These are phyloP conservation scores for Halocaridina rubra DNA, from an alignment of 2,888 invertebrate species.

Conservation along the genomic window DNA sequence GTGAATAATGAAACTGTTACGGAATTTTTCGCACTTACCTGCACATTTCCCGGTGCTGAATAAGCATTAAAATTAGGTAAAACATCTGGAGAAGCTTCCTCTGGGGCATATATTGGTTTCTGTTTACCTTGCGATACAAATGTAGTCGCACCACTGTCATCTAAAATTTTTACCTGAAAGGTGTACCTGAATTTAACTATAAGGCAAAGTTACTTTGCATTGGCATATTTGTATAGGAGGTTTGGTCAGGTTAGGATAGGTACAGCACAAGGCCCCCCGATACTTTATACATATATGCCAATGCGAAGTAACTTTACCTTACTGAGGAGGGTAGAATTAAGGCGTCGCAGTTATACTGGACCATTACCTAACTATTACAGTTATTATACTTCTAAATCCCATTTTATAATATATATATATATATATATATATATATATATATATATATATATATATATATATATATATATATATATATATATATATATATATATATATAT, in stretches of 20 bases:
- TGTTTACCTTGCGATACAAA: slow-evolving; percentile 52
- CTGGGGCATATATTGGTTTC: slow-evolving; percentile 53
- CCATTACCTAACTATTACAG: neutral
- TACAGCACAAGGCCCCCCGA: neutral
- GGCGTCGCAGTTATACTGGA: too few species aligned
- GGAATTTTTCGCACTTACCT: slow-evolving; percentile 46
- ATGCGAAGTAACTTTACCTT: too few species aligned
- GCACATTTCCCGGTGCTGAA: slow-evolving; percentile 64
- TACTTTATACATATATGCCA: too few species aligned
- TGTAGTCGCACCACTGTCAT: slow-evolving; percentile 10
- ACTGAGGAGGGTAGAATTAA: too few species aligned
- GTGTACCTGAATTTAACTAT: too few species aligned
- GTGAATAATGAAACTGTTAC: too few species aligned
- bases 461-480: neutral
- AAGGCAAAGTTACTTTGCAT: too few species aligned
- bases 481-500: neutral
- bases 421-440: neutral
- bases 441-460: neutral
- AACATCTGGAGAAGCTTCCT: slow-evolving; percentile 54
- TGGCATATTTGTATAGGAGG: too few species aligned
- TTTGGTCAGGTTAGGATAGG: neutral
- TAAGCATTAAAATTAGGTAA: slow-evolving; percentile 65
- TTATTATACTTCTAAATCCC: neutral
- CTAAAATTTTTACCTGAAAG: slow-evolving; percentile 15
- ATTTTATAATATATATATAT: neutral